Percentiles rank a stretch among this genome's conserved stretches.
phyloP scores from a whole-genome alignment of 2,113 vertebrate species.

The Cryptomyrus ogoouensis region DNA sequence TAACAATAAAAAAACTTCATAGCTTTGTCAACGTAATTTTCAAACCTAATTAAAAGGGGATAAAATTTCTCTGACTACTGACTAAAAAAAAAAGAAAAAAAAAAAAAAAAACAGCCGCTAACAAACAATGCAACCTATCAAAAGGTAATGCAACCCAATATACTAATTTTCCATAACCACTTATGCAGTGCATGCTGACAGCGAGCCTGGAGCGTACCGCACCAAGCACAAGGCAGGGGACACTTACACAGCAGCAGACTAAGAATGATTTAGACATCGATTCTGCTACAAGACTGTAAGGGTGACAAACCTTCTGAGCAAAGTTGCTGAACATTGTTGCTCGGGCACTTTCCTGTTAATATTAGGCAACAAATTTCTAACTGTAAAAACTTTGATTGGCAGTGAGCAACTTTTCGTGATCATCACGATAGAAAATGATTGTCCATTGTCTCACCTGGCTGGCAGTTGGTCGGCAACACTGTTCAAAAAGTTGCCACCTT shows the following conservation, averaged over 20 bases:
- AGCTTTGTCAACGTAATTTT: not conserved
- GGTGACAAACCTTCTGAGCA: not conserved
- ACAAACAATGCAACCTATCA: not conserved
- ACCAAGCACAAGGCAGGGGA: not conserved
- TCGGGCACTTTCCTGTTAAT: not conserved
- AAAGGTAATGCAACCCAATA: not conserved
- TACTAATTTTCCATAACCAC: not conserved
- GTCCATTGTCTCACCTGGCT: not conserved
- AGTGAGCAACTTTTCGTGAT: not conserved
- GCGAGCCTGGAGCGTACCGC: not conserved
- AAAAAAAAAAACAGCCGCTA: not conserved
- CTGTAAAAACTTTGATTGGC: not conserved
- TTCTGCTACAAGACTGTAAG: not conserved
- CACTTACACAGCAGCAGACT: not conserved
- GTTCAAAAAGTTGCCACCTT: not conserved
- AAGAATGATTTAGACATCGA: not conserved
- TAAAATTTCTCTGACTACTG: not conserved
- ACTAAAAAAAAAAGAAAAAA: not conserved
- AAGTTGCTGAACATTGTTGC: not conserved
- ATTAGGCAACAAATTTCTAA: not conserved
- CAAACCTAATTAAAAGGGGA: constrained; percentile 6
- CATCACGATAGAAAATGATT: not conserved
- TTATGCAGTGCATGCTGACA: not conserved
- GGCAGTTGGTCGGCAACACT: not conserved
- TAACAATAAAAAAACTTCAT: not conserved